phyloP scores from a whole-genome alignment of 2,888 invertebrate species.

The Troides oblongomaculatus region DNA sequence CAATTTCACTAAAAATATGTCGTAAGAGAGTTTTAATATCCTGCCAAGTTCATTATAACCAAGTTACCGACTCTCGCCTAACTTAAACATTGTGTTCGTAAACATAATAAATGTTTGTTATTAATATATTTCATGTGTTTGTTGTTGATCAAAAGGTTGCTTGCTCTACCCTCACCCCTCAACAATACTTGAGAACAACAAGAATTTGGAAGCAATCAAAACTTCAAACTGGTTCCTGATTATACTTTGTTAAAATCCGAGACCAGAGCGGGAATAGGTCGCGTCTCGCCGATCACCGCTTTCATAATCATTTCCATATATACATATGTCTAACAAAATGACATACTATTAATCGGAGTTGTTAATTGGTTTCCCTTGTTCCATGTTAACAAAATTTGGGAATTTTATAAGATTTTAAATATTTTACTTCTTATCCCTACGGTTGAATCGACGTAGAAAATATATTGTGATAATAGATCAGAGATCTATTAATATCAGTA shows the following conservation, averaged over 20 bases:
- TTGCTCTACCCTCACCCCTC: slow-evolving; percentile 15
- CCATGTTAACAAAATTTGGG: no score
- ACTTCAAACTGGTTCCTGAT: slow-evolving; percentile 33
- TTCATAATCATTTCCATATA: neutral
- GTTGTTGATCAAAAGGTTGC: slow-evolving; percentile 34
- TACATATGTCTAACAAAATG: no score
- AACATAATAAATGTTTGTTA: slow-evolving; percentile 30
- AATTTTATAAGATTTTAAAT: no score
- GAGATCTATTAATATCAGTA: no score
- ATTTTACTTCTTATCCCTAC: no score
- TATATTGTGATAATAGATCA: no score
- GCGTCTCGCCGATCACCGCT: slow-evolving; percentile 6
- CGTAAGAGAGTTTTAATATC: slow-evolving; percentile 21
- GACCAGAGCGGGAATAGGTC: slow-evolving; percentile 19
- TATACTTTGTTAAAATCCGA: slow-evolving; percentile 30
- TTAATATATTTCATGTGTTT: slow-evolving; percentile 34
- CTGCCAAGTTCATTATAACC: slow-evolving; percentile 7
- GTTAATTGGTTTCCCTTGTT: no score
- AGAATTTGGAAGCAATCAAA: slow-evolving; percentile 40
- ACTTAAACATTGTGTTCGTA: slow-evolving; percentile 15
- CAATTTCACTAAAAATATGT: no score
- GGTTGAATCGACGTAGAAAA: no score
- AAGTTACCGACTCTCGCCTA: slow-evolving; percentile 14
- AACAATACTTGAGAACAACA: slow-evolving; percentile 30
- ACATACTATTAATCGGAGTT: no score